These are phyloP conservation scores for Drosophila repleta DNA, from an alignment of 1,140 invertebrate species.

Conservation along the genomic window DNA sequence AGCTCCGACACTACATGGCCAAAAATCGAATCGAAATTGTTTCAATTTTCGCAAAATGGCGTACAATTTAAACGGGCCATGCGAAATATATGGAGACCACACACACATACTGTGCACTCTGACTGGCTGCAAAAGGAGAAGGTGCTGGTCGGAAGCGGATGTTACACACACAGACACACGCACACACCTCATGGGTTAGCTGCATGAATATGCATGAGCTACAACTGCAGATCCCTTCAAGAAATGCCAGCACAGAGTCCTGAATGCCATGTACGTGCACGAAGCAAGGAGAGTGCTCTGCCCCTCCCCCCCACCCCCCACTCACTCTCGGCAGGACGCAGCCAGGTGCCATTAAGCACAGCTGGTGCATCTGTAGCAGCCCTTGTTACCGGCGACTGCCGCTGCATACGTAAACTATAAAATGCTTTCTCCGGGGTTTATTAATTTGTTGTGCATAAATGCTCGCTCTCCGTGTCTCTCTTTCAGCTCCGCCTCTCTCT, in stretches of 20 bases:
- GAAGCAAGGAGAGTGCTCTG: constrained; percentile 6
- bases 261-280: constrained; percentile 26
- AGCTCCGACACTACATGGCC: constrained; percentile 17
- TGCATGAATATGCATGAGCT: constrained; percentile 72
- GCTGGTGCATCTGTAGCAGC: constrained; percentile 35
- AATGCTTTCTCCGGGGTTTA: constrained; percentile 49
- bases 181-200: background rate
- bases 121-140: background rate
- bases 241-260: constrained; percentile 44
- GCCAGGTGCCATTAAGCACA: constrained; percentile 58
- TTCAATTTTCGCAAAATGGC: constrained; percentile 73
- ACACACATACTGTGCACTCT: constrained; percentile 15
- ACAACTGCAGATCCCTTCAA: constrained; percentile 53
- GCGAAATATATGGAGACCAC: constrained; percentile 55
- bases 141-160: constrained; percentile 54
- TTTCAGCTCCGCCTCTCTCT: constrained; percentile 2
- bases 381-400: constrained; percentile 23
- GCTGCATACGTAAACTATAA: constrained; percentile 51
- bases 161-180: constrained; percentile 25
- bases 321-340: background rate
- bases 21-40: constrained; percentile 75
- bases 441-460: constrained; percentile 67
- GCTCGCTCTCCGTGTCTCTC: constrained; percentile 13
- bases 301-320: background rate
- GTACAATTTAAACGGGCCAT: constrained; percentile 59